These are phyloP conservation scores for Leptopilina drosophilae DNA, from an alignment of 2,888 invertebrate species.

Conservation along the genomic window DNA sequence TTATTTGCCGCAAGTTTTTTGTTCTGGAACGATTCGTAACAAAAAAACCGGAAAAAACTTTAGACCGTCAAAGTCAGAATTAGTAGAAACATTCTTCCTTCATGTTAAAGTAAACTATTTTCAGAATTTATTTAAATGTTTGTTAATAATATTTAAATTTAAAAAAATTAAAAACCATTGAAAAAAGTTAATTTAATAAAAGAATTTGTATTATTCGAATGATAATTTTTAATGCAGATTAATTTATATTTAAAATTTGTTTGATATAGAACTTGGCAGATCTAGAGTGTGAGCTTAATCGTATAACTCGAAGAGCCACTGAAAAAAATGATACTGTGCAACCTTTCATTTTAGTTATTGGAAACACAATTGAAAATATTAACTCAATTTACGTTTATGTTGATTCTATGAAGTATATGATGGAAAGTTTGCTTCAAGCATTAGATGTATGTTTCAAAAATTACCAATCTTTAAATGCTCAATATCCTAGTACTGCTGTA, in stretches of 20 bases:
- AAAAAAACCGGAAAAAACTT: slow-evolving; percentile 12
- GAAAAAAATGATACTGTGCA: slow-evolving; percentile 38
- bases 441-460: slow-evolving; percentile 46
- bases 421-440: slow-evolving; percentile 39
- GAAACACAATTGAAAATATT: slow-evolving; percentile 26
- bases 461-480: slow-evolving; percentile 33
- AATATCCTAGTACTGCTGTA: slow-evolving; percentile 41
- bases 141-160: background rate
- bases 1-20: background rate
- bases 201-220: too few relatives aligned
- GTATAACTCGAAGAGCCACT: background rate
- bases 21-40: slow-evolving; percentile 18
- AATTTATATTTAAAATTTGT: background rate
- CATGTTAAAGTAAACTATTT: background rate
- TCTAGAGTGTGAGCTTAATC: background rate
- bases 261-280: background rate
- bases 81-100: slow-evolving; percentile 12
- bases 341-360: slow-evolving; percentile 44
- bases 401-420: slow-evolving; percentile 39
- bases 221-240: background rate
- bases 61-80: slow-evolving; percentile 4
- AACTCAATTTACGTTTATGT: slow-evolving; percentile 39
- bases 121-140: too few relatives aligned
- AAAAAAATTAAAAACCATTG: background rate
- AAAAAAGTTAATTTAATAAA: too few relatives aligned